phyloP scores from a whole-genome alignment of 2,797 vertebrate genomes.

The Protonibea diacanthus region DNA sequence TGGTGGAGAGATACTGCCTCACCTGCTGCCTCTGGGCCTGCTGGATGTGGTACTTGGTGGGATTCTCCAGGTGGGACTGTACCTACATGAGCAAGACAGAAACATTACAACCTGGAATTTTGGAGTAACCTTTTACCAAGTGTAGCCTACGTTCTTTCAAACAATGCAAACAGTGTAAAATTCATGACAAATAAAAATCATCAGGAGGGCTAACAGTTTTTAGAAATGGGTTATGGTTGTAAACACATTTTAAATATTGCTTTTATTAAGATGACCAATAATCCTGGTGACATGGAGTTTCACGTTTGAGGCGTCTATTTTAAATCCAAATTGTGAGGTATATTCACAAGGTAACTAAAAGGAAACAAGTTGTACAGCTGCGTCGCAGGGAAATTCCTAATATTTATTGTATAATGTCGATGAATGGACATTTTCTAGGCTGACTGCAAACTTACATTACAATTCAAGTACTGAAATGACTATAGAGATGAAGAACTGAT shows the following conservation, averaged over 20 bases:
- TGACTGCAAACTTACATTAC: background rate
- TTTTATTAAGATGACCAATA: background rate
- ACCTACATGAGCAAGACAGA: constrained; percentile 80
- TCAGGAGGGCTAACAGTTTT: background rate
- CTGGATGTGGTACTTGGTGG: constrained; percentile 96
- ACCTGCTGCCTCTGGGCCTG: constrained; percentile 98
- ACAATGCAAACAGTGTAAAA: background rate
- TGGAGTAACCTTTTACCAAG: background rate
- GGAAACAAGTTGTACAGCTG: background rate
- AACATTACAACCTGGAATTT: background rate
- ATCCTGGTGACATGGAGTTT: background rate
- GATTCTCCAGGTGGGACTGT: constrained; percentile 96
- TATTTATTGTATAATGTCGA: background rate
- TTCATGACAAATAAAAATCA: background rate
- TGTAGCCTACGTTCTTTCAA: no score
- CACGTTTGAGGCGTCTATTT: background rate
- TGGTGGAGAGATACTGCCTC: constrained; percentile 96
- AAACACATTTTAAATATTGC: background rate
- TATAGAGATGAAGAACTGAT: background rate
- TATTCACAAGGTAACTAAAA: background rate
- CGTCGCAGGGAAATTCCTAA: background rate
- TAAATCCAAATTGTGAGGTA: background rate
- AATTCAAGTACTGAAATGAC: background rate
- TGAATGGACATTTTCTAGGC: background rate
- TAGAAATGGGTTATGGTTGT: background rate